Evolutionary conservation across 2,797 vertebrate species (phyloP), one percentile per base, ranked within the genome.

Genomic region (Pempheris klunzingeri): DNA sequence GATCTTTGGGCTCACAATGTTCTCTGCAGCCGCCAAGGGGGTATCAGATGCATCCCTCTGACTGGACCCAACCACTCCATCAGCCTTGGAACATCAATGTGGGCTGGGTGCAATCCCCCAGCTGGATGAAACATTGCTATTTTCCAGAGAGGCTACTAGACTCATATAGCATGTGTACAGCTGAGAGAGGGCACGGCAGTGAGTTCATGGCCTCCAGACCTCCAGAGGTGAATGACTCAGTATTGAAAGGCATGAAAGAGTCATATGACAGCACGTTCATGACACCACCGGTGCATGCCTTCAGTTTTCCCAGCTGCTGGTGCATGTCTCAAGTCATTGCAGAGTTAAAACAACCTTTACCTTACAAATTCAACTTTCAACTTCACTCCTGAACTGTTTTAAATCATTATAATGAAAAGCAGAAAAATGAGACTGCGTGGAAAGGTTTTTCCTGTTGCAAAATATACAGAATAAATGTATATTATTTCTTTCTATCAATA

Each of bases 21-120:
- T 70, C 53, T 72, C 78, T 87, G 34, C 85, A 82, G 67, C 85
- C 88, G 61, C 68, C 46, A 15, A 15, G n/a, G 39, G 49, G 52
- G 36, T 65, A 75, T 64, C 70, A 74, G 73, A 60, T 59, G 14
- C 57, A 12, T 24, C 71, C 28, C 38, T n/a, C 24, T 22, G 52
- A 61, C 39, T 80, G 64, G 67, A 53, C 39, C 8, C 22, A 30
- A 34, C 28, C 30, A 0, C 10, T 10, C 28, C 30, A 49, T 65
- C 66, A 69, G 46, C 67, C 79, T 18, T 62, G 69, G 67, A 63
- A 63, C 4, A 1, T 83, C 17, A 62, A 4, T 30, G 20, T 47
- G 41, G 44, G 26, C 36, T 71, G 69, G 61, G 18, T 24, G 2
- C 66, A 61, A 11, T n/a, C 44, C 22, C 41, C 58, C 24, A 50